These are phyloP conservation scores for Babylonia areolata DNA, from an alignment of 1,140 invertebrate species.

Conservation along the genomic window DNA sequence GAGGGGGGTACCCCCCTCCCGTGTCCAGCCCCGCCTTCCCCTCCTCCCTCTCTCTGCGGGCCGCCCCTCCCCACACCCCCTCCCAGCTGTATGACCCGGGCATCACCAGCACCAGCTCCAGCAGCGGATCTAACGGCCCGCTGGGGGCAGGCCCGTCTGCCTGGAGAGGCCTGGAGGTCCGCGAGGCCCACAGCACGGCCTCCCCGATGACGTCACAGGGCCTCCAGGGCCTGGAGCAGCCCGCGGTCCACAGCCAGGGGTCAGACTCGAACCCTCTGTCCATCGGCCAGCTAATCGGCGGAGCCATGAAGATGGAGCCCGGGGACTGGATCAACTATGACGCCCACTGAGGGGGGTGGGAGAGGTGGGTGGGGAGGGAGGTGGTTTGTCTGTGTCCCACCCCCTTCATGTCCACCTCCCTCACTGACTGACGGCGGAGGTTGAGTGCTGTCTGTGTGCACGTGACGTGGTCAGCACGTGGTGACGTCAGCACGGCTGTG, in stretches of 20 bases:
- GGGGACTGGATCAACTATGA: slow-evolving; percentile 42
- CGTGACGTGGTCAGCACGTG: too few relatives aligned
- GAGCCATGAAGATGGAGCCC: slow-evolving; percentile 46
- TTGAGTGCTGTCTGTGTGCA: too few relatives aligned
- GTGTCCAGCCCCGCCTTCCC: not conserved
- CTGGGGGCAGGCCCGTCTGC: not conserved
- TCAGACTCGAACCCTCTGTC: slow-evolving; percentile 26
- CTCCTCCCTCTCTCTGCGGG: not conserved
- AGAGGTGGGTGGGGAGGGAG: too few relatives aligned
- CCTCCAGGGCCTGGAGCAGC: too few relatives aligned
- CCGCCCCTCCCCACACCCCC: not conserved
- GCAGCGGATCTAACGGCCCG: too few relatives aligned
- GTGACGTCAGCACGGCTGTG: too few relatives aligned
- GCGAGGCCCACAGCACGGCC: not conserved
- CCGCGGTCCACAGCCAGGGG: not conserved
- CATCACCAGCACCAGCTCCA: too few relatives aligned
- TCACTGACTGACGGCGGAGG: too few relatives aligned
- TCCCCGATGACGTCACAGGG: too few relatives aligned
- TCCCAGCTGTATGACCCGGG: not conserved
- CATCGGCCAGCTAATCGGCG: slow-evolving; percentile 43
- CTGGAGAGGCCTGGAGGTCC: not conserved
- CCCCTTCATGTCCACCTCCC: too few relatives aligned
- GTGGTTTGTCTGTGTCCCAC: too few relatives aligned
- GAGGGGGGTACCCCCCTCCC: not conserved
- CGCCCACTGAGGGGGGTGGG: not conserved